Conservation (phyloP, 2,797 vertebrate species). For the Choloepus didactylus region DNA sequence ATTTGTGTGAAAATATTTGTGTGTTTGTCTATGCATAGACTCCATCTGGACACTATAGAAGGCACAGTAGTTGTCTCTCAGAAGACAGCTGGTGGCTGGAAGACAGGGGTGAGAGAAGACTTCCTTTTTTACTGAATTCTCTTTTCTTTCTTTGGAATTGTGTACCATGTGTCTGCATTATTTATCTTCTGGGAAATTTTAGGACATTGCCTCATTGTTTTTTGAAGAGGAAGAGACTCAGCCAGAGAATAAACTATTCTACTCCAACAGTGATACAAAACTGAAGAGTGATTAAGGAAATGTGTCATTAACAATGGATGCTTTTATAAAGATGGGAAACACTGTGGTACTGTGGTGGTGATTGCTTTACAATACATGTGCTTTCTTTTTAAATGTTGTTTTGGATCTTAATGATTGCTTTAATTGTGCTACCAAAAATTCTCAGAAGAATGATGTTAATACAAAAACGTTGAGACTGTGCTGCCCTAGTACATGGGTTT, state of each 20-base stretch:
- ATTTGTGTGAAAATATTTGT: not conserved
- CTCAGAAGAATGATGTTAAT: constrained; percentile 23
- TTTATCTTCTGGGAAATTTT: not conserved
- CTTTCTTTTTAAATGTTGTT: constrained; percentile 34
- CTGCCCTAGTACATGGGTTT: not conserved
- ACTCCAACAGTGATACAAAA: not conserved
- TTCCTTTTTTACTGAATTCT: not conserved
- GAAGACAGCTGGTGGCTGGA: not conserved
- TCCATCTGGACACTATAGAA: not conserved
- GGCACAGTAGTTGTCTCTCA: not conserved
- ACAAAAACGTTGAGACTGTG: not conserved
- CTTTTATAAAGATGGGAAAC: not conserved
- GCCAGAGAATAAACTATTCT: not conserved
- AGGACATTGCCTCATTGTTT: not conserved
- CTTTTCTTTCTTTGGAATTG: not conserved
- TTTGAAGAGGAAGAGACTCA: not conserved
- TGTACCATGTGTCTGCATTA: not conserved
- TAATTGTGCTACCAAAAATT: not conserved
- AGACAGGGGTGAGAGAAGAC: not conserved
- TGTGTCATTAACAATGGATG: not conserved
- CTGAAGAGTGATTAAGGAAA: not conserved
- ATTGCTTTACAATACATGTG: not conserved
- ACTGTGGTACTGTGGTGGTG: not conserved
- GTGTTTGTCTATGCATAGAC: not conserved
- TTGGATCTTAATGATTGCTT: not conserved